These are phyloP conservation scores for Trichopria drosophilae DNA, from an alignment of 2,888 invertebrate genomes.

Conservation along the genomic window DNA sequence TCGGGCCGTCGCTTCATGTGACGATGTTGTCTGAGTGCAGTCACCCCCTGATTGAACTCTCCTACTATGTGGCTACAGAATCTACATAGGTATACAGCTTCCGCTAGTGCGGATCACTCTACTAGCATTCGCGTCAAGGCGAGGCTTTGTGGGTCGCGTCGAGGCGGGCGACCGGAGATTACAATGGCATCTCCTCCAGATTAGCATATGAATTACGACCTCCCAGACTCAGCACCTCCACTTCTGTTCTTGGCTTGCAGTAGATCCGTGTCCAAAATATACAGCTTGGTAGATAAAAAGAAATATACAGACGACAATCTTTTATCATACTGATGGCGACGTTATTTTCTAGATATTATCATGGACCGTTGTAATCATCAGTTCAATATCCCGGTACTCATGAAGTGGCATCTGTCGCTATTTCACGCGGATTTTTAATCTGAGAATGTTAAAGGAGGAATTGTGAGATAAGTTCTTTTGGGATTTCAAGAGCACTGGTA, in stretches of 20 bases:
- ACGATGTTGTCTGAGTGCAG: conserved; percentile 46
- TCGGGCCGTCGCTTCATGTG: conserved; percentile 23
- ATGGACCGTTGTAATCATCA: too few relatives aligned
- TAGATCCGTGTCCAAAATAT: too few relatives aligned
- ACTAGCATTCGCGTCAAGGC: conserved; percentile 53
- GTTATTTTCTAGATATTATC: too few relatives aligned
- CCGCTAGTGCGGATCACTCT: conserved; percentile 48
- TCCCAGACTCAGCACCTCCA: conserved; percentile 37
- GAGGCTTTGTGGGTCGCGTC: conserved; percentile 53
- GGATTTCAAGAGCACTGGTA: too few relatives aligned
- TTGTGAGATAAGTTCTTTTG: too few relatives aligned
- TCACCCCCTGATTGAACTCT: conserved; percentile 50
- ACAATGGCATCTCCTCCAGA: conserved; percentile 58
- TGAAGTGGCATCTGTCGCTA: too few relatives aligned
- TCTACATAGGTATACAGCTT: conserved; percentile 46
- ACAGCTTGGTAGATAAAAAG: too few relatives aligned
- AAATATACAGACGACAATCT: too few relatives aligned
- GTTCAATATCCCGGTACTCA: too few relatives aligned
- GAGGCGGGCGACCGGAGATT: conserved; percentile 56
- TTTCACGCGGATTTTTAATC: too few relatives aligned
- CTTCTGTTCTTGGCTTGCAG: conserved; percentile 32
- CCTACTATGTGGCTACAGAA: conserved; percentile 43
- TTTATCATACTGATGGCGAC: too few relatives aligned
- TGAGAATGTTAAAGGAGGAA: too few relatives aligned
- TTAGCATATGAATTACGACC: conserved; percentile 58